Conservation (phyloP, 1,140 invertebrate genomes). For the Caenorhabditis brenneri region DNA sequence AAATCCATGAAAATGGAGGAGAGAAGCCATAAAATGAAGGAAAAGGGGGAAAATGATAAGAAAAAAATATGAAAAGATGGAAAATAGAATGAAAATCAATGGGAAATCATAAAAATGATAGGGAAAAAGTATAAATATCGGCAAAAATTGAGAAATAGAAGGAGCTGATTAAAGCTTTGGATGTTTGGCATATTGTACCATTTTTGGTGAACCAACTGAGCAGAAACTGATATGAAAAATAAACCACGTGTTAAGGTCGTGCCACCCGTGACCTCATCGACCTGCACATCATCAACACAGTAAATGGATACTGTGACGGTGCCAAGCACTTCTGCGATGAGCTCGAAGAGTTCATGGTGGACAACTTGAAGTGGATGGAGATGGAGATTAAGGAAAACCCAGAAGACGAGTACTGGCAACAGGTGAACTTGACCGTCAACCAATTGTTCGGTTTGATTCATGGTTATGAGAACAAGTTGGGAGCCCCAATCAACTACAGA, state of each 20-base stretch:
- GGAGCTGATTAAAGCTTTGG: too few species aligned
- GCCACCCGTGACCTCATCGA: constrained; percentile 82
- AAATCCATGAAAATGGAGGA: neutral
- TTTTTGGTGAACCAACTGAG: constrained; percentile 72
- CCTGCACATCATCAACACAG: constrained; percentile 81
- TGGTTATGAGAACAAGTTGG: constrained; percentile 74
- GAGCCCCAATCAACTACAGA: constrained; percentile 77
- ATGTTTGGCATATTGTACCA: too few species aligned
- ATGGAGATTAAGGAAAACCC: constrained; percentile 73
- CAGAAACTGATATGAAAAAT: neutral
- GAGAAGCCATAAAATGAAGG: too few species aligned
- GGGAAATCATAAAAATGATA: neutral
- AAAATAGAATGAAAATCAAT: neutral
- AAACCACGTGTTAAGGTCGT: constrained; percentile 68
- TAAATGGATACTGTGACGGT: constrained; percentile 77
- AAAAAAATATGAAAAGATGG: neutral
- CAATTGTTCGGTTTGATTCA: constrained; percentile 58
- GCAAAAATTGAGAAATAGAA: too few species aligned
- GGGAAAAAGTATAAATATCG: too few species aligned
- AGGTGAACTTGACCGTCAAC: constrained; percentile 74
- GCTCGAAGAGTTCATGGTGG: constrained; percentile 77
- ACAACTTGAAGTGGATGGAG: constrained; percentile 77
- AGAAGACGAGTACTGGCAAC: constrained; percentile 81
- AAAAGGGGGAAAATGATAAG: neutral
- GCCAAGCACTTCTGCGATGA: constrained; percentile 78